Percentiles rank a stretch among this genome's conserved stretches.
phyloP scores from a whole-genome alignment of 2,888 invertebrate species.

The Microchrysa polita region DNA sequence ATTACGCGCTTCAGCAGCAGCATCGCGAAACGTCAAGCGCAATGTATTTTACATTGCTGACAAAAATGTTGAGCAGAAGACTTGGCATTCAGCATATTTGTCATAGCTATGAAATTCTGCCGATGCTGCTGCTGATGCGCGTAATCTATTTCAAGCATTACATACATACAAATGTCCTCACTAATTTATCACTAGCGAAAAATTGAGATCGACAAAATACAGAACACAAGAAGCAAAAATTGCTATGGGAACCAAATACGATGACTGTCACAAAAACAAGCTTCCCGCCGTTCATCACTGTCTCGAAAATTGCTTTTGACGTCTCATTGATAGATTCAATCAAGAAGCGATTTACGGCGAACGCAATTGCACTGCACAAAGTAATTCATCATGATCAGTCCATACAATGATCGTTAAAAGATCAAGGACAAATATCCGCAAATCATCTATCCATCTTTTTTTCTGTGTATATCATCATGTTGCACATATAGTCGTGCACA shows the following conservation, averaged over 20 bases:
- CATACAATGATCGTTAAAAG: conserved; percentile 16
- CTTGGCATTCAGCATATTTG: no score
- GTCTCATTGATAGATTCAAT: conserved; percentile 15
- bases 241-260: neutral
- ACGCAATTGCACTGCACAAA: neutral
- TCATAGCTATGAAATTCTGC: no score
- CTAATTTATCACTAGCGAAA: neutral
- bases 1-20: no score
- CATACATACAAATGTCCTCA: neutral
- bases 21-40: no score
- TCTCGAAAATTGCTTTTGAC: conserved; percentile 9
- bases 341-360: neutral
- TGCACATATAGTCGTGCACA: neutral
- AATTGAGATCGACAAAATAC: neutral
- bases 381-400: conserved; percentile 6
- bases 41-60: no score
- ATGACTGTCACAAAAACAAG: neutral
- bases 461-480: neutral
- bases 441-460: conserved; percentile 1
- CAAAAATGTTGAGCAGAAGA: no score
- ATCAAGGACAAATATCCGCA: conserved; percentile 12
- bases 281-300: neutral
- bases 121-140: no score
- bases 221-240: neutral
- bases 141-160: no score